Evolutionary conservation across 2,888 invertebrate species (phyloP), one percentile per base, ranked within the genome.

Genomic region (Oasisia sp.): DNA sequence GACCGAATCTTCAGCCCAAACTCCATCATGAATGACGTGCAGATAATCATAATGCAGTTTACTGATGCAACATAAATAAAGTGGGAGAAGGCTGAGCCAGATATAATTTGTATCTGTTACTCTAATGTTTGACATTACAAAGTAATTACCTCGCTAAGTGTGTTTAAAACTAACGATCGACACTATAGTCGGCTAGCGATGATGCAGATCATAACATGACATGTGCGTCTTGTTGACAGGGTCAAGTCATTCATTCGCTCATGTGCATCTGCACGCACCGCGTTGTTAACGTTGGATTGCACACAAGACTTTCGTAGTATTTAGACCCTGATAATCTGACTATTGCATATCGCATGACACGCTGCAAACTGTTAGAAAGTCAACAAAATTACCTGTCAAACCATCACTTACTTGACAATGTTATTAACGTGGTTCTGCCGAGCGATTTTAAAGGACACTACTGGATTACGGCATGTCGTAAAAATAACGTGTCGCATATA

Each of bases 181-280:
- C n/a, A n/a, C 74, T 74, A 19, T 27, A 7, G 27, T 19, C 27
- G 7, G 27, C 74, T 74, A n/a, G 74, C 74, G n/a, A 2, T 74
- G 74, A 74, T 19, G 74, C 27, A 27, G 74, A n/a, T 19, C 74
- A 74, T 74, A 27, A 74, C 74, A 74, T 74, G 74, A 74, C 74
- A 74, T 74, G 74, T 74, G 74, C 27, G 74, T 74, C 74, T 74
- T 74, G 74, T 74, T 74, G 74, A 74, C n/a, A 27, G 74, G 74
- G 74, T 74, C 74, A 74, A 74, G 27, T 74, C 74, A 74, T 74
- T 74, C 27, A 56, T 14, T 56, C 2, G 56, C 38, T 74, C 27
- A 50, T 50, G 74, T 7, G 74, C 74, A 19, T 1, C 74, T 74
- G 74, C 19, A n/a, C 19, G 74, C 74, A 74, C 27, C 27, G 27